These are phyloP conservation scores for Cydia fagiglandana DNA, from an alignment of 1,140 invertebrate species.

Conservation along the genomic window DNA sequence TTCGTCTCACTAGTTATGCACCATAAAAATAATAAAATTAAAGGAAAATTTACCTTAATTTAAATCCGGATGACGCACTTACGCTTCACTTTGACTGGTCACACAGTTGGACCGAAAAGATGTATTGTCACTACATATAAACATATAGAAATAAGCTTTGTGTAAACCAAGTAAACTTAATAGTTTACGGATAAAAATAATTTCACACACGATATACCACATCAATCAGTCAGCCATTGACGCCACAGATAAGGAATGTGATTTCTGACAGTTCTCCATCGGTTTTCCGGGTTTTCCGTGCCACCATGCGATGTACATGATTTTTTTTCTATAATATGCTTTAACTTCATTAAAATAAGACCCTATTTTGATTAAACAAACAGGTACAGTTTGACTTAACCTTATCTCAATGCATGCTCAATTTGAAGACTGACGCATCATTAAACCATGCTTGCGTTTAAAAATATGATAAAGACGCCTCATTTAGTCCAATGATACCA, in stretches of 20 bases:
- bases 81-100: neutral
- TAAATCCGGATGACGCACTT: conserved; percentile 1
- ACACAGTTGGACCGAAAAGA: neutral
- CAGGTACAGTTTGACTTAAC: too few relatives aligned
- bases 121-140: conserved; percentile 10
- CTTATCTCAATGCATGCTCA: too few relatives aligned
- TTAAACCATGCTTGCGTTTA: too few relatives aligned
- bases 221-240: conserved; percentile 25
- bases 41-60: conserved; percentile 51
- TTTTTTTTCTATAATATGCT: neutral
- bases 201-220: conserved; percentile 12
- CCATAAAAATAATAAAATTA: conserved; percentile 47
- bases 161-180: conserved; percentile 23
- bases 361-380: too few relatives aligned
- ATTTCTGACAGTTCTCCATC: neutral
- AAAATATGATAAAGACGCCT: too few relatives aligned
- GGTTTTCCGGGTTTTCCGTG: neutral
- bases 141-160: neutral
- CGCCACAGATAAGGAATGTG: conserved; percentile 27
- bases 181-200: conserved; percentile 26
- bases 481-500: too few relatives aligned
- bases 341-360: neutral
- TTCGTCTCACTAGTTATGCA: conserved; percentile 50
- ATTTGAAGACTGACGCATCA: too few relatives aligned
- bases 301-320: neutral